Conservation (phyloP, 2,797 vertebrate species). For the Tarsius wallacei region DNA sequence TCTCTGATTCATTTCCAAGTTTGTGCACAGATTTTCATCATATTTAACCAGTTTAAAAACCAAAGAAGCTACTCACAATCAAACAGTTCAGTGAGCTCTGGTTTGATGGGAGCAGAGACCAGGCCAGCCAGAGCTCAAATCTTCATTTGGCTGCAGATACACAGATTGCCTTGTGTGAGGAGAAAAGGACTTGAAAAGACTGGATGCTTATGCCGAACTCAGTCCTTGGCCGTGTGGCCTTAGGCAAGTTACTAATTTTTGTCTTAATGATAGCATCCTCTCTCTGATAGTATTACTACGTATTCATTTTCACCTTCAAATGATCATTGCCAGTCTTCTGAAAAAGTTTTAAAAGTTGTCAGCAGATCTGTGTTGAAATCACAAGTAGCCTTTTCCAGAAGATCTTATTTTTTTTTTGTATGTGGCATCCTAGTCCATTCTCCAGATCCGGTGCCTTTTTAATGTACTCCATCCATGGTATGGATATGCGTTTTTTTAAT, state of each 20-base stretch:
- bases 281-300: background rate
- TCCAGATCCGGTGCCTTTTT: background rate
- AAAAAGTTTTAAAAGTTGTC: conserved; percentile 13
- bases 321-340: background rate
- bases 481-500: background rate
- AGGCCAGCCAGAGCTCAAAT: conserved; percentile 66
- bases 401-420: background rate
- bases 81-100: conserved; percentile 80
- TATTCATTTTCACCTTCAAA: conserved; percentile 48
- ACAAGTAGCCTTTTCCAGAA: background rate
- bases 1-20: conserved; percentile 85
- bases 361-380: background rate
- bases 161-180: background rate
- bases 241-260: background rate
- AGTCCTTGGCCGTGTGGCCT: background rate
- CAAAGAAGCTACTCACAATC: conserved; percentile 72
- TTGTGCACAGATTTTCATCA: conserved; percentile 84
- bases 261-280: background rate
- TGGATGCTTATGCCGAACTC: background rate
- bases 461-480: background rate
- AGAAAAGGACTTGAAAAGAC: background rate
- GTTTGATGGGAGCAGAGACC: conserved; percentile 44
- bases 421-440: background rate
- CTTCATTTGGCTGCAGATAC: conserved; percentile 34
- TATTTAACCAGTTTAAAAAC: conserved; percentile 84